Base-by-base conservation (phyloP, 2,113 vertebrate species). In the Cyphomyrus discorhynchus region DNA sequence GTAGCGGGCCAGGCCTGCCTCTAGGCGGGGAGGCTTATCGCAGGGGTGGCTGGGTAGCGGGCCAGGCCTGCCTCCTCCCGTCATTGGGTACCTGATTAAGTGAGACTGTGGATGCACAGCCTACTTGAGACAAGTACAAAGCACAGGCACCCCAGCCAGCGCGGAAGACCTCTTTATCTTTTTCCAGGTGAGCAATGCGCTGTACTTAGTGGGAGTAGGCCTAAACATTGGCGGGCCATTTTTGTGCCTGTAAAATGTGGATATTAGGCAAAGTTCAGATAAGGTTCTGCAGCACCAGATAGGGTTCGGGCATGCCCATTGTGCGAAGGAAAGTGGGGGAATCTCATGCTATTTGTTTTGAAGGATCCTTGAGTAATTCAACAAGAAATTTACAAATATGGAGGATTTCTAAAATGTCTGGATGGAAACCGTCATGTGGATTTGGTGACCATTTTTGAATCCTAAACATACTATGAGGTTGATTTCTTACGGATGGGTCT, bases 21-120 rank as follows among this genome's bases (percentile, higher is more conserved):
- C 45, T 46, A 4, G 47, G 83, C 83, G 4, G 5, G 45, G 24
- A 21, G 7, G n/a, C 21, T 27, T 11, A 27, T n/a, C 3, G 21
- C 83, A 27, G 74, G 35, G 74, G 15, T 19, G 74, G 35, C 74
- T 77, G 35, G 74, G 74, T 77, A 42, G 74, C 15, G 4, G 74
- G 74, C 91, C 92, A 90, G 89, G 89, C 53, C 66, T 89, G 86
- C 62, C 90, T 58, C 89, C 92, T 93, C 92, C 89, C 91, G 92
- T 91, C 93, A 91, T 80, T 92, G 93, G 93, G 91, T 91, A 90
- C 91, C 92, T 94, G 94, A 95, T 95, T 94, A 94, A 95, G 94
- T 89, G 93, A 92, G 90, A 90, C 91, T 90, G 90, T 89, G 91
- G 90, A 92, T 90, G 90, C 90, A 90, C 53, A 15, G 90, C 58